Evolutionary conservation across 2,888 invertebrate genomes (phyloP), one percentile per base, ranked within the genome.

Genomic region (Eilema sororculum): DNA sequence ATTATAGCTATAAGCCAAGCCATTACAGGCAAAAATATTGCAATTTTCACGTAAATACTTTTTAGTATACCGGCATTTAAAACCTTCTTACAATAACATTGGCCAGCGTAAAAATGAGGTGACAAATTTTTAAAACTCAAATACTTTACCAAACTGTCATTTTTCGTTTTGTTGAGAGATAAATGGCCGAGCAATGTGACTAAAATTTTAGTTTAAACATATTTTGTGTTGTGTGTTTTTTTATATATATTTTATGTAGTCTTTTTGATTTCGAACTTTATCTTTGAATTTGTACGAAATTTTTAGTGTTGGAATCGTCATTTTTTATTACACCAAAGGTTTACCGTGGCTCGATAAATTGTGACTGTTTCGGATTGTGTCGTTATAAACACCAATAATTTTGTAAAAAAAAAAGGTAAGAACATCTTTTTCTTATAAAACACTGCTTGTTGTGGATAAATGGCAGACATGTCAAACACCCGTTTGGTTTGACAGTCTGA

Each of bases 221-320:
- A 84, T 92, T 94, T 93, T 94, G 94, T 95, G 94, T 95, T 93
- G 91, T 95, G 93, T 95, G 94, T 95, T 93, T 93, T 91, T 87
- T 90, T 80, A 74, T 89, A 84, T 90, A 85, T 90, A 88, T 90
- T 92, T 89, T 93, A 94, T 95, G 94, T 94, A 94, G 93, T 93
- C 90, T 92, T 93, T 90, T 90, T 86, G 83, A 87, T 87, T 90
- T 90, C 74, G 85, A 86, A 86, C 84, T 87, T 88, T 86, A 83
- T 87, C 74, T 90, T 89, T 88, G 85, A 90, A 87, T 88, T 90
- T 88, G 90, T 91, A 85, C 93, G 91, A 94, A 95, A 95, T 94
- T 94, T 89, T 89, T 86, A 84, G 95, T 95, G 91, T 89, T 80
- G 77, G 78, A 80, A 78, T 84, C 83, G 72, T 76, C 83, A 77